Evolutionary conservation across 2,888 invertebrate genomes (phyloP).

Genomic region (Drosophila recens): DNA sequence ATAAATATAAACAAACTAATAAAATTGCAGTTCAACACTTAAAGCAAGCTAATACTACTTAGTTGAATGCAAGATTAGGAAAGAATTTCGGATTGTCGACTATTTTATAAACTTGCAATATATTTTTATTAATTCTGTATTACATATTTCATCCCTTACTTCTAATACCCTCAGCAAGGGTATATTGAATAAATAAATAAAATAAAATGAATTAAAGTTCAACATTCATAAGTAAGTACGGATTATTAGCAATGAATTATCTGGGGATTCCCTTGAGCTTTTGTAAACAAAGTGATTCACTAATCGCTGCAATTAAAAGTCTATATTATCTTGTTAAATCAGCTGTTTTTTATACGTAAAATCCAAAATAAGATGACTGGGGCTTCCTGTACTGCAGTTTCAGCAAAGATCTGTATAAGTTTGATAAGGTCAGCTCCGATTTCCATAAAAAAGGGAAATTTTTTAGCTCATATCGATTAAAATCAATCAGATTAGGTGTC

Average conservation of each 20-base stretch:
- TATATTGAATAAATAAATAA: constrained; percentile 1
- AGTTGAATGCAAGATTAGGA: neutral
- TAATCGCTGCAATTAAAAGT: neutral
- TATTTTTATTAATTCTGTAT: neutral
- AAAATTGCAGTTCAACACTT: neutral
- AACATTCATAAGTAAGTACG: neutral
- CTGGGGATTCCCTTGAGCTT: constrained; percentile 11
- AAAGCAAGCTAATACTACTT: neutral
- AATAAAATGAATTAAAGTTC: neutral
- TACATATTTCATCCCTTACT: neutral
- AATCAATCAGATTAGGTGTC: neutral
- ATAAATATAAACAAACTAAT: neutral
- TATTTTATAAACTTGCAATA: neutral
- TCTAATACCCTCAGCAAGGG: neutral
- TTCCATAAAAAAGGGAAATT: neutral
- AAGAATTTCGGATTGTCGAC: neutral
- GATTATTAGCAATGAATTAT: neutral
- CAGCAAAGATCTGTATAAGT: neutral
- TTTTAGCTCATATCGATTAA: neutral
- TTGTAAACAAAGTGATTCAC: constrained; percentile 5
- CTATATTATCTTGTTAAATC: neutral
- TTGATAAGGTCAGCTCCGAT: neutral
- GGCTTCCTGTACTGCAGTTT: neutral
- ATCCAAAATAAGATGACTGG: neutral
- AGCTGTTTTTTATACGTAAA: neutral